Base-by-base conservation (phyloP, 2,888 invertebrate genomes). In the Ernsta delagoae region DNA sequence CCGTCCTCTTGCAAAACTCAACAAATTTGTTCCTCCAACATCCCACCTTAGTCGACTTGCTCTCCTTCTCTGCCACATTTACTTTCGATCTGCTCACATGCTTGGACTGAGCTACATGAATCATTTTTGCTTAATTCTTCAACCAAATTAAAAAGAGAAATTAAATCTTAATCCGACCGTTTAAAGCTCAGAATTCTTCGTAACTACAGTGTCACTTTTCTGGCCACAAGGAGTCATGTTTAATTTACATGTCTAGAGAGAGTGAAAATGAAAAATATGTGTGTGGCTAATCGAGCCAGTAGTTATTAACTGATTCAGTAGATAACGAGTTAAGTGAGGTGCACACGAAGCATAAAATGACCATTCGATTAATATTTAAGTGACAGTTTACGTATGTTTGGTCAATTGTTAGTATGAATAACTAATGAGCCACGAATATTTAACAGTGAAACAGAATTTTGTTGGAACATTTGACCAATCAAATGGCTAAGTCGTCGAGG, bases 1-100 rank as follows among this genome's bases (percentile, higher is more conserved):
- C 95, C 0, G 96, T 96, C 34, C 95, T 94, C 64, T 94, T 90
- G 75, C 96, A 96, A 85, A 96, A 96, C 75, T 95, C 94, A 4
- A 83, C 83, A 24, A 89, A 87, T 73, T 85, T 92, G 0, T 57
- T 72, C 0, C 67, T 60, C 62, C 80, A 81, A 71, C 80, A 83
- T 2, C 73, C 73, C 71, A 73, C 80, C 41, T 74, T 81, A 1
- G 45, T 78, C 73, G 70, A 70, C 74, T 75, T 75, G 11, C 0
- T 4, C 1, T 16, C 31, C 9, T 45, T 48, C 50, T 59, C 31
- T n/a, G 11, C 4, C 48, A 53, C 41, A 9, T 60, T 60, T 8
- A 39, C 31, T 12, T 48, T 12, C 6, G 24, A 41, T 65, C 12
- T 53, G 1, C 5, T 11, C 1, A 41, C 34, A 24, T 59, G 3